Percentiles rank a stretch among this genome's conserved stretches.
These are phyloP conservation scores for Heteropelma amictum DNA, from an alignment of 2,888 invertebrate species.

Conservation along the genomic window DNA sequence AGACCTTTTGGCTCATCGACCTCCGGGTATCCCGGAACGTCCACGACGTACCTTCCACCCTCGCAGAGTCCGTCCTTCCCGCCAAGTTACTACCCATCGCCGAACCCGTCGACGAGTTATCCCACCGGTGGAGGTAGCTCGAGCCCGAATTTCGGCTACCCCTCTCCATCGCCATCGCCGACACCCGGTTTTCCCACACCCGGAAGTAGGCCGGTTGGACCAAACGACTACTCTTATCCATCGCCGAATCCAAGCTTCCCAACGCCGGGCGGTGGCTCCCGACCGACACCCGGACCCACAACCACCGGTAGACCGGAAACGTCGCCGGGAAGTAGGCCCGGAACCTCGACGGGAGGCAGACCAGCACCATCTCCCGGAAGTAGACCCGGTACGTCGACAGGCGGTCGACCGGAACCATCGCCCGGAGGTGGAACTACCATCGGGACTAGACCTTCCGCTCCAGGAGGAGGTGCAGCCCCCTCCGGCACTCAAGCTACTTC, in stretches of 20 bases:
- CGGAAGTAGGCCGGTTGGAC: slow-evolving; percentile 29
- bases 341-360: slow-evolving; percentile 19
- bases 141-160: slow-evolving; percentile 5
- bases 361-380: slow-evolving; percentile 34
- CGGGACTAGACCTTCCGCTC: slow-evolving; percentile 9
- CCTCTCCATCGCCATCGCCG: slow-evolving; percentile 44
- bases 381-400: slow-evolving; percentile 3
- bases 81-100: slow-evolving; percentile 11
- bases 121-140: slow-evolving; percentile 41
- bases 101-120: slow-evolving; percentile 42
- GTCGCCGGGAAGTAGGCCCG: slow-evolving; percentile 43
- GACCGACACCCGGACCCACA: slow-evolving; percentile 27
- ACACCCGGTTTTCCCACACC: slow-evolving; percentile 54
- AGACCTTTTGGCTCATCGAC: slow-evolving; percentile 65
- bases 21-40: slow-evolving; percentile 51
- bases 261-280: slow-evolving; percentile 41
- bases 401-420: slow-evolving; percentile 44
- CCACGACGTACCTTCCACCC: slow-evolving; percentile 60
- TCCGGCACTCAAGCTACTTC: too few species aligned
- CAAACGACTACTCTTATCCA: slow-evolving; percentile 32
- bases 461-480: not conserved
- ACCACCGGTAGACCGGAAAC: slow-evolving; percentile 47
- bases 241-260: slow-evolving; percentile 49
- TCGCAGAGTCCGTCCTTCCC: slow-evolving; percentile 52
- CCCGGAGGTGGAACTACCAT: slow-evolving; percentile 47